Base-by-base conservation (phyloP, 2,797 vertebrate genomes). In the Liparis tanakae region DNA sequence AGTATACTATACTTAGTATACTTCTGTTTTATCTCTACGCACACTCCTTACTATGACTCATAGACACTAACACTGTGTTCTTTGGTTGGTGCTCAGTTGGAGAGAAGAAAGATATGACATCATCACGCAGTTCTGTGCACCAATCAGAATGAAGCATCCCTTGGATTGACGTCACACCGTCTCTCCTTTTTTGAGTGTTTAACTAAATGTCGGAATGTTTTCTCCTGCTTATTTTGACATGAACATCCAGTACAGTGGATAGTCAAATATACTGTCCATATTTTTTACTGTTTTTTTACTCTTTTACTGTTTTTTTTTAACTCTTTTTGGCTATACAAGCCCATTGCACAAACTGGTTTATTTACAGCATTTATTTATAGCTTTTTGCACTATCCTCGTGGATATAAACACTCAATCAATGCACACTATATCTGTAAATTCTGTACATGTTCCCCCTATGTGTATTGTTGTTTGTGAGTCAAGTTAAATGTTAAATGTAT, bases 191-290 rank as follows among this genome's bases (percentile, higher is more conserved):
- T 66, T 39, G 34, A 22, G 63, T 53, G 34, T 64, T 50, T 44
- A 10, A 62, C 41, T 36, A 15, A 10, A 44, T 8, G 25, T 57
- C 22, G 22, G 8, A 7, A 46, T 46, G 6, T 50, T 48, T 18
- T 48, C 48, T 50, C 48, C 48, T 20, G 7, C 20, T n/a, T n/a
- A 14, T 70, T 60, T 39, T 70, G 48, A 67, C 15, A n/a, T 17
- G 44, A 36, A 62, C 34, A 55, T 46, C 7, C 44, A 8, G 44
- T 55, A 13, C 36, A 54, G 22, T 43, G 9, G 51, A 58, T 50
- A 58, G 41, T 33, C n/a, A n/a, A n/a, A n/a, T n/a, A n/a, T n/a
- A n/a, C n/a, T n/a, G n/a, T n/a, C n/a, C n/a, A n/a, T n/a, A n/a
- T n/a, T n/a, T n/a, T n/a, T n/a, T n/a, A n/a, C n/a, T n/a, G n/a